Percentiles rank a stretch among this genome's conserved stretches.
These are phyloP conservation scores for Sterna hirundo DNA, from an alignment of 2,113 vertebrate species.

Conservation along the genomic window DNA sequence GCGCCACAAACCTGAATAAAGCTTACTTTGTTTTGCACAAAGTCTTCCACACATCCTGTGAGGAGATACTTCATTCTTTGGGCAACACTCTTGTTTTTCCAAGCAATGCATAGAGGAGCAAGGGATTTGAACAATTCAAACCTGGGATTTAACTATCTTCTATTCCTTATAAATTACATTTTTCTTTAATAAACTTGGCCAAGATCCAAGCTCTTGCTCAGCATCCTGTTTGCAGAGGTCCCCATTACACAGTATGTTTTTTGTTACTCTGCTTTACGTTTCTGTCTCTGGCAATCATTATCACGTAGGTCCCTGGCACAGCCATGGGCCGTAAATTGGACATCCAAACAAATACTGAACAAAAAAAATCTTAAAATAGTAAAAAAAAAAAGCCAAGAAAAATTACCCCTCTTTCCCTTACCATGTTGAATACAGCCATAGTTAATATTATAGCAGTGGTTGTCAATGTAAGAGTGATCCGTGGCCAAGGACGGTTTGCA, in stretches of 20 bases:
- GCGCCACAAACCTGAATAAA: not conserved
- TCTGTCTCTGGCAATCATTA: not conserved
- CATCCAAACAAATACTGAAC: not conserved
- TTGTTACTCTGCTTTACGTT: not conserved
- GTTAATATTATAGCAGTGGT: slow-evolving; percentile 89
- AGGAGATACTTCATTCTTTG: not conserved
- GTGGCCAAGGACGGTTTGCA: slow-evolving; percentile 91
- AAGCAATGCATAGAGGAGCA: not conserved
- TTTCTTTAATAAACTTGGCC: not conserved
- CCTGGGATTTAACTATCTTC: not conserved
- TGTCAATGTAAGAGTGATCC: slow-evolving; percentile 90
- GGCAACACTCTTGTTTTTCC: not conserved
- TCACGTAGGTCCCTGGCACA: not conserved
- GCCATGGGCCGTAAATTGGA: not conserved
- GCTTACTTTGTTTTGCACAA: not conserved
- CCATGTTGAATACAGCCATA: slow-evolving; percentile 99
- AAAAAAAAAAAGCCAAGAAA: not conserved
- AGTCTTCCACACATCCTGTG: not conserved
- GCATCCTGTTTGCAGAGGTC: not conserved
- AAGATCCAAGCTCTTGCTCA: not conserved
- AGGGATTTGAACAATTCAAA: not conserved
- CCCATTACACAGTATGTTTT: not conserved
- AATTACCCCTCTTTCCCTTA: slow-evolving; percentile 45
- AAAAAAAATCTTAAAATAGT: not conserved
- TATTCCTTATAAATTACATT: not conserved